Base-by-base conservation (phyloP, 2,797 vertebrate species). In the Xenentodon cancila region DNA sequence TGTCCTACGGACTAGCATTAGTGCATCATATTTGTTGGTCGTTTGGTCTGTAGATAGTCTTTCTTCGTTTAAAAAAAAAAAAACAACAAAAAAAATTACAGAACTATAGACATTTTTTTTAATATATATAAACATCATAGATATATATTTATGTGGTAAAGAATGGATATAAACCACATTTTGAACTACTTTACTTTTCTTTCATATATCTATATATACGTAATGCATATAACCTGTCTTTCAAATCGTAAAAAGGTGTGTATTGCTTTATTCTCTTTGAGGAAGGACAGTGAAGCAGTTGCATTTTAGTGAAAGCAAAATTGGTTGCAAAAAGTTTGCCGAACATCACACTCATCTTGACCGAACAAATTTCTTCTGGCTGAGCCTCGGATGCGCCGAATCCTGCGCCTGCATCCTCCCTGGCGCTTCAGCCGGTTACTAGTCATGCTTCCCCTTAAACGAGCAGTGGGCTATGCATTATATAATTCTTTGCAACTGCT, bases 11-110 rank as follows among this genome's bases (percentile, higher is more conserved):
- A 95, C 95, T 94, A 94, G 93, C 96, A 94, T 96, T 96, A 94
- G 94, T 95, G 94, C 94, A 96, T 96, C 93, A 89, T 82, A 95
- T 96, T 90, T 91, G 95, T 97, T 96, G 94, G 94, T 95, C 84
- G 93, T 96, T 96, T 95, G 92, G 95, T 97, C 94, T 96, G 95
- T 98, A 97, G 95, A 95, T 96, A 95, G 95, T 96, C 94, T 96
- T 94, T 94, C 94, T 97, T 97, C 91, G 79, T 89, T 66, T 68
- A 64, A 69, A 75, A 67, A 67, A 15, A 40, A 15, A 40, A 15
- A 40, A 40, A 32, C 27, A 30, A 64, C 40, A 71, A 81, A 73
- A 78, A 86, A 86, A 93, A 25, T 90, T 94, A 94, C 95, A 96
- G 84, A 91, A 88, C 84, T 95, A 95, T 95, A 94, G 94, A 95